Evolutionary conservation across 2,888 invertebrate genomes (phyloP).

Genomic region (Acanthosepion esculentum): DNA sequence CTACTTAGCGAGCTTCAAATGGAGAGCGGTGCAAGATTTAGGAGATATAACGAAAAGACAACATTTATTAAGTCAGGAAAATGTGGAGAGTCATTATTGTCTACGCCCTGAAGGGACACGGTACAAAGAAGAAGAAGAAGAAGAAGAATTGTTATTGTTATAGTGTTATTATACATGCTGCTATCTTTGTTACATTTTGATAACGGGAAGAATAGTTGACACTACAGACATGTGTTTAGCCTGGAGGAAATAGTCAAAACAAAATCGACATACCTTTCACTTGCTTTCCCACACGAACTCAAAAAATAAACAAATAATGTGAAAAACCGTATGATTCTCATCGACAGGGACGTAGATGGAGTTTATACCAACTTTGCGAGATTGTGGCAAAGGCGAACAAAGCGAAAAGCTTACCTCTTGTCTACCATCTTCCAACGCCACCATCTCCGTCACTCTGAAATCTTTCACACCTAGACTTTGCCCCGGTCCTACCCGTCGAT

Average conservation of each 20-base stretch:
- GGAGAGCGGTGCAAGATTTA: too few relatives aligned
- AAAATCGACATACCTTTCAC: not conserved
- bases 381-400: not conserved
- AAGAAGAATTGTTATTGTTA: too few relatives aligned
- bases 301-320: not conserved
- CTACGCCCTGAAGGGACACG: too few relatives aligned
- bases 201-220: not conserved
- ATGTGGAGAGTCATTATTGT: too few relatives aligned
- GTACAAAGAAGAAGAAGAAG: too few relatives aligned
- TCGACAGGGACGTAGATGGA: not conserved
- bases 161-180: not conserved
- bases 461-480: not conserved
- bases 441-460: not conserved
- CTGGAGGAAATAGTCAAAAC: not conserved
- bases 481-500: not conserved
- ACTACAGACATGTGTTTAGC: not conserved
- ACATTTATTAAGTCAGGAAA: too few relatives aligned
- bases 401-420: not conserved
- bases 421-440: not conserved
- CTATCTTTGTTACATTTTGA: not conserved
- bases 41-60: too few relatives aligned
- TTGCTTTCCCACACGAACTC: not conserved
- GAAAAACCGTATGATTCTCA: not conserved
- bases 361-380: not conserved
- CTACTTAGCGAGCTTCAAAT: too few relatives aligned